phyloP scores from a whole-genome alignment of 2,888 invertebrate genomes.

The Trachelus troglodyta region DNA sequence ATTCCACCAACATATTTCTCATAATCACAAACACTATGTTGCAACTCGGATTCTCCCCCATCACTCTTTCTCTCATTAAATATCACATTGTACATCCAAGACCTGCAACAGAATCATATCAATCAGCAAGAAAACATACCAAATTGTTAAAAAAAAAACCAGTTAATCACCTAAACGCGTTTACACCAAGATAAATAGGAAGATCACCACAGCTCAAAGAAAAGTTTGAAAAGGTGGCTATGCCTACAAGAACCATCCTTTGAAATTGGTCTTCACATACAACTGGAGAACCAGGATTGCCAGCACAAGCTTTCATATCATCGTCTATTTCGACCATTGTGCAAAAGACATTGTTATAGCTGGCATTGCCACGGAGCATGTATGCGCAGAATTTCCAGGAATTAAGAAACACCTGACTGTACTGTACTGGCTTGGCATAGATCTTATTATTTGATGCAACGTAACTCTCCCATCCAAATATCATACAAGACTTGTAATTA shows the following conservation, averaged over 20 bases:
- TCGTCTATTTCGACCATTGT: slow-evolving; percentile 38
- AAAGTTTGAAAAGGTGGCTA: slow-evolving; percentile 48
- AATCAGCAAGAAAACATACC: background rate
- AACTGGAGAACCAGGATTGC: slow-evolving; percentile 50
- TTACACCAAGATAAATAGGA: slow-evolving; percentile 41
- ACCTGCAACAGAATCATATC: slow-evolving; percentile 21
- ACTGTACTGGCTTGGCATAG: slow-evolving; percentile 42
- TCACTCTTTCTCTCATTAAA: slow-evolving; percentile 25
- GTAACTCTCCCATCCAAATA: slow-evolving; percentile 49
- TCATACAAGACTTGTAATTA: slow-evolving; percentile 41
- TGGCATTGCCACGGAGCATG: slow-evolving; percentile 35
- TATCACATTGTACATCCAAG: slow-evolving; percentile 41
- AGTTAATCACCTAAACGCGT: slow-evolving; percentile 31
- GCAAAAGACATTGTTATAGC: slow-evolving; percentile 43
- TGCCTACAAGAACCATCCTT: slow-evolving; percentile 38
- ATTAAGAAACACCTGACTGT: slow-evolving; percentile 37
- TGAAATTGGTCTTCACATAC: slow-evolving; percentile 41
- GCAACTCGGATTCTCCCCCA: slow-evolving; percentile 2
- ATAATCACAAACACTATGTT: slow-evolving; percentile 16
- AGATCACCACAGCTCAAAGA: slow-evolving; percentile 42
- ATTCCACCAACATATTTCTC: slow-evolving; percentile 12
- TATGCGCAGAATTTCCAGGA: slow-evolving; percentile 44
- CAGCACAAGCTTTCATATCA: slow-evolving; percentile 43
- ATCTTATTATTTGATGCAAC: slow-evolving; percentile 35
- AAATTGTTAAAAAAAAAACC: background rate